A percentile compares a stretch with the other conserved stretches of the same genome.
Evolutionary conservation across 2,113 vertebrate species (phyloP).

Genomic region (Actinemys pallida): DNA sequence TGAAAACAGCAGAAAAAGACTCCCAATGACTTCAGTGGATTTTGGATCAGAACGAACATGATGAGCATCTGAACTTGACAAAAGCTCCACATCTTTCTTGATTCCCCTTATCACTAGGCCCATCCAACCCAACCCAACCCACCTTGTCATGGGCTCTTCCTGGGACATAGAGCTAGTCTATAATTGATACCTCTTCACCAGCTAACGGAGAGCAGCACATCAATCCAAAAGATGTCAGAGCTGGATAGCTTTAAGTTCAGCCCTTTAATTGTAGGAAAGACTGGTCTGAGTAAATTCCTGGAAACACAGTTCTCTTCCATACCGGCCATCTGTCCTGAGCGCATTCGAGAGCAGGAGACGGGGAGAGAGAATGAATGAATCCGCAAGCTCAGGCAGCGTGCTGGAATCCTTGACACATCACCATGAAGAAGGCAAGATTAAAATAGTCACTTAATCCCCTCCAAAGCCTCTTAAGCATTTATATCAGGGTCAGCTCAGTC

Average conservation of each 20-base stretch:
- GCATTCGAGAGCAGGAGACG: not conserved
- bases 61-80: conserved; percentile 10
- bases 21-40: conserved; percentile 31
- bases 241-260: conserved; percentile 22
- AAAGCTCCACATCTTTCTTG: not conserved
- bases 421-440: conserved; percentile 70
- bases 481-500: conserved; percentile 76
- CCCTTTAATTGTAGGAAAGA: conserved; percentile 49
- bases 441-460: conserved; percentile 78
- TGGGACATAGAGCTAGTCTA: not conserved
- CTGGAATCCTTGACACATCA: conserved; percentile 5
- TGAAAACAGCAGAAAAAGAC: conserved; percentile 52
- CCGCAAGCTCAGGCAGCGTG: not conserved
- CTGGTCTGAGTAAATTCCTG: conserved; percentile 35
- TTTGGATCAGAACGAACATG: conserved; percentile 23
- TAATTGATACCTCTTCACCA: conserved; percentile 48
- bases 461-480: conserved; percentile 82
- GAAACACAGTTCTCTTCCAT: not conserved
- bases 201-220: conserved; percentile 20
- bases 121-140: not conserved
- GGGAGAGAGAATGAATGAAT: not conserved
- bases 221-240: conserved; percentile 1
- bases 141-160: not conserved
- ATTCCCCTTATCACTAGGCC: not conserved
- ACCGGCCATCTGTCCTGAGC: not conserved